Conservation (phyloP, 2,888 invertebrate genomes). For the Acronicta psi region DNA sequence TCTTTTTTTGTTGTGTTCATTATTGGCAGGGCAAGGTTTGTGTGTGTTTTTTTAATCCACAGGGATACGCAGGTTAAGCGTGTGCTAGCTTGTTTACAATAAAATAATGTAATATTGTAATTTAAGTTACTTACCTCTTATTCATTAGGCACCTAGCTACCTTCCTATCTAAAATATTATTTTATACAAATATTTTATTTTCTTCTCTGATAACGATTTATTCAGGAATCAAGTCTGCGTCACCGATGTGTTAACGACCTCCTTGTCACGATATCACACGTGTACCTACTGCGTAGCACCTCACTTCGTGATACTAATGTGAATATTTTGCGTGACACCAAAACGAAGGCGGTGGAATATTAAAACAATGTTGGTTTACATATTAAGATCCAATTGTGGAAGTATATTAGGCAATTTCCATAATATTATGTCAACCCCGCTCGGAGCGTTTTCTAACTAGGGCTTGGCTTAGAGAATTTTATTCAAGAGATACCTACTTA, state of each 20-base stretch:
- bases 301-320: constrained; percentile 17
- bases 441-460: background rate
- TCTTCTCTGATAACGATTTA: background rate
- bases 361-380: background rate
- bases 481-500: too few species aligned
- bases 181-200: too few species aligned
- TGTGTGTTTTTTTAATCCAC: too few species aligned
- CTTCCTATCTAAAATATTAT: too few species aligned
- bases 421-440: background rate
- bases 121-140: too few species aligned
- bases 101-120: too few species aligned
- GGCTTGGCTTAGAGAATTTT: too few species aligned
- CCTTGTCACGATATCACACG: constrained; percentile 14
- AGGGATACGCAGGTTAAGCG: too few species aligned
- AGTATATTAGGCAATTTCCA: background rate
- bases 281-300: constrained; percentile 5
- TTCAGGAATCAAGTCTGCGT: background rate
- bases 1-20: too few species aligned
- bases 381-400: constrained; percentile 1
- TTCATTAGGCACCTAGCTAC: too few species aligned
- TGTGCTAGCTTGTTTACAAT: too few species aligned
- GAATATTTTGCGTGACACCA: constrained; percentile 1
- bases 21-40: too few species aligned
- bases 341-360: constrained; percentile 1
- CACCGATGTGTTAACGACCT: constrained; percentile 17